Conservation (phyloP, 2,888 invertebrate genomes). For the Lutraria lutraria region DNA sequence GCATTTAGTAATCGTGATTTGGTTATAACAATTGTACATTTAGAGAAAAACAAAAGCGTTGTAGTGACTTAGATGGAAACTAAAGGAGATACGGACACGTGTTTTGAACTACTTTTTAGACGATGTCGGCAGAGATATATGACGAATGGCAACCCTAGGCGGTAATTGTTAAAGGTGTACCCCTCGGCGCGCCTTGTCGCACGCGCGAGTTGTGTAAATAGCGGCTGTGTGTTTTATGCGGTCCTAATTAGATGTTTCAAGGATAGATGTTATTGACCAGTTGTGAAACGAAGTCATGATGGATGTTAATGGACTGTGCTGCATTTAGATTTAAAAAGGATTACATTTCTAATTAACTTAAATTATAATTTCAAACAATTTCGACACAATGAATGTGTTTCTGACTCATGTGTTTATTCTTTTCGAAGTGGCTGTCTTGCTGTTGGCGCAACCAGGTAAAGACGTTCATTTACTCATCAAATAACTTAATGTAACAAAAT, state of each 20-base stretch:
- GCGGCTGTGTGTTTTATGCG: background rate
- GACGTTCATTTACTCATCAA: background rate
- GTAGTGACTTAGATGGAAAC: no score
- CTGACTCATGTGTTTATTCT: background rate
- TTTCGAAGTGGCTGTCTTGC: background rate
- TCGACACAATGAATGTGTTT: background rate
- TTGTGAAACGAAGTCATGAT: slow-evolving; percentile 18
- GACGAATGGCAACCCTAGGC: no score
- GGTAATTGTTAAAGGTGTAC: no score
- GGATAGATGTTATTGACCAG: background rate
- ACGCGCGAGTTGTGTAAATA: slow-evolving; percentile 10
- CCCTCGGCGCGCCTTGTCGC: background rate
- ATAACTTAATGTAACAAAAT: background rate
- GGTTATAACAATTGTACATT: no score
- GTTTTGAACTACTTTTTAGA: no score
- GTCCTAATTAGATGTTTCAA: background rate
- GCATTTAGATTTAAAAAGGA: slow-evolving; percentile 22
- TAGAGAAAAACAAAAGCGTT: no score
- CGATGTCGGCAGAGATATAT: no score
- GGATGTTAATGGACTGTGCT: slow-evolving; percentile 27
- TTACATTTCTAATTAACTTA: background rate
- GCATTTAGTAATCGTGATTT: no score
- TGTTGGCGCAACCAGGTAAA: background rate
- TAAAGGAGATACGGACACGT: no score
- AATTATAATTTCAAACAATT: background rate